Base-by-base conservation (phyloP, 2,797 vertebrate species). In the Sparidentex hasta region DNA sequence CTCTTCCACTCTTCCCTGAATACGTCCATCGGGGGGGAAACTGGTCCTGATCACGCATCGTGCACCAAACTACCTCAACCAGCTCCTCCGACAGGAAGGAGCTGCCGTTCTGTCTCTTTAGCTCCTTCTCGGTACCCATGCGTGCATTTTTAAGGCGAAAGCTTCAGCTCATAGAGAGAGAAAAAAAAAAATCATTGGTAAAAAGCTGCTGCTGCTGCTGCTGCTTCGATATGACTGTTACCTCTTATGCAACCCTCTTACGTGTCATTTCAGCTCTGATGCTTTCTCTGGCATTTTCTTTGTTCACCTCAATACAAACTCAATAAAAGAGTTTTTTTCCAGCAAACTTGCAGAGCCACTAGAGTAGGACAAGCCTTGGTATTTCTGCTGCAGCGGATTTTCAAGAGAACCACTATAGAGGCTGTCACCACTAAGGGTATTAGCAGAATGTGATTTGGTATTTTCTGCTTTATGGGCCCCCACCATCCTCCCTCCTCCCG, bases 371-470 rank as follows among this genome's bases (percentile, higher is more conserved):
- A 86, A 58, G 71, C 77, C 62, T 65, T 55, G 54, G 76, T 87
- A 86, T 90, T 86, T 89, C 71, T 86, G 74, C 86, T 73, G 87
- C 80, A 67, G 76, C 11, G 20, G 68, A 89, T 88, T 90, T 89
- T 89, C 56, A 67, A 86, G 73, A 18, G 82, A 83, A 87, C 69
- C 76, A 82, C 89, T 88, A 89, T 20, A 43, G 81, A 85, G 72
- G 51, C 85, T 91, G 90, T 92, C 91, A 86, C 87, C 75, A 62
- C 74, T 82, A 86, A 84, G 85, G 85, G 87, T 90, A 89, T 92
- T 91, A 92, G 85, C 77, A 44, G 80, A 90, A 92, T 90, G 83
- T 85, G 87, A 92, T 89, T 90, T 84, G 76, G 84, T 88, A 86
- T 91, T 92, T 91, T 88, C 82, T 77, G 65, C 86, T 92, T 85